A percentile compares a stretch with the other conserved stretches of the same genome.
These are phyloP conservation scores for Trichopoda pennipes DNA, from an alignment of 2,888 invertebrate species.

Conservation along the genomic window DNA sequence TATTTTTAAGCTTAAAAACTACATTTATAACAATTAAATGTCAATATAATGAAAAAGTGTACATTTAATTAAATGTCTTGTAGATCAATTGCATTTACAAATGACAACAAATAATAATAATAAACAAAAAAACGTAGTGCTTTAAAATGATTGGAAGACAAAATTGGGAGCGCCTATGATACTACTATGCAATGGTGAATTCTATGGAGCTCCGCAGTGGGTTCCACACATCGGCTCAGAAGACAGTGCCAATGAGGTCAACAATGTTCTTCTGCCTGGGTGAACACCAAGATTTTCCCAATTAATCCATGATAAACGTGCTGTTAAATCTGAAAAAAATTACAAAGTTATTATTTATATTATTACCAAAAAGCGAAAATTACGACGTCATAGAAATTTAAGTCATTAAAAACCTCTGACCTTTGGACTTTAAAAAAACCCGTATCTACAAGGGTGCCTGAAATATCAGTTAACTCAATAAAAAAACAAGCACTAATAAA, in stretches of 20 bases:
- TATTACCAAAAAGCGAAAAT: too few relatives aligned
- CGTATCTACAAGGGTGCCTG: too few relatives aligned
- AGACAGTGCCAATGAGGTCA: conserved; percentile 90
- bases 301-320: conserved; percentile 98
- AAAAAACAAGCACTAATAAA: too few relatives aligned
- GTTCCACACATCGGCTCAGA: conserved; percentile 83
- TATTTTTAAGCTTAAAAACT: neutral
- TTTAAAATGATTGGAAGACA: conserved; percentile 59
- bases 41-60: conserved; percentile 11
- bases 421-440: too few relatives aligned
- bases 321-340: conserved; percentile 91
- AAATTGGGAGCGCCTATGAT: neutral
- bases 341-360: neutral
- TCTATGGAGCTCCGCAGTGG: conserved; percentile 72
- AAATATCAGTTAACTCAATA: too few relatives aligned
- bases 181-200: neutral
- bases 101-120: neutral
- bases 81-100: conserved; percentile 15
- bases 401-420: too few relatives aligned
- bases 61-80: neutral
- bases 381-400: too few relatives aligned
- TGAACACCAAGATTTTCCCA: conserved; percentile 99
- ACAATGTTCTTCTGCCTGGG: conserved; percentile 90
- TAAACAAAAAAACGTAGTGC: conserved; percentile 13
- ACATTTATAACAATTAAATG: conserved; percentile 18